Evolutionary conservation across 2,888 invertebrate species (phyloP), one percentile per base, ranked within the genome.

Genomic region (Neoitamus cyanurus): DNA sequence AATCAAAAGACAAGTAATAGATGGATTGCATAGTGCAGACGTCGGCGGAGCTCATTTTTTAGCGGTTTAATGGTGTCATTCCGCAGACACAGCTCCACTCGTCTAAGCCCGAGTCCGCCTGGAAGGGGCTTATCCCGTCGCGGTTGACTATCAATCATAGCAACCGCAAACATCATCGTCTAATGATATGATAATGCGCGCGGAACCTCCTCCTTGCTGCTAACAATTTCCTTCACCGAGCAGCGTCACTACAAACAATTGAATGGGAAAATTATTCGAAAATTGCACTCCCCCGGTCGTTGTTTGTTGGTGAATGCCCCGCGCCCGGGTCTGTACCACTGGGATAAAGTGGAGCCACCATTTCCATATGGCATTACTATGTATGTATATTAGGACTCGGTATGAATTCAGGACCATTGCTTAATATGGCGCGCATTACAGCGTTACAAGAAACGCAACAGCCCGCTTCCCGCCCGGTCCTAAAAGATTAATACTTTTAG

Each of bases 251-350:
- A 42, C 36, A 82, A 82, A 69, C 82, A 82, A 69, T 69, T 82
- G 82, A 82, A 82, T 82, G 82, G 37, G 82, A 82, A 82, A 82
- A 82, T 82, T 82, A 82, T 69, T 82, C 69, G 68, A 69, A 82
- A 82, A 82, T 82, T 82, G 82, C 82, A 82, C 15, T 34, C 82
- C 78, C 15, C 31, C 78, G 15, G 9, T 9, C 31, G 46, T 2
- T 58, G 48, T 78, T 78, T 78, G 78, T 78, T 58, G 48, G 78
- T 6, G n/a, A 9, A 46, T 31, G 58, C 11, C 73, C 15, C 34
- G 6, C 7, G 4, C 48, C 78, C 11, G 15, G 15, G 25, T 9
- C 7, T 13, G 6, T 3, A 13, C 5, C 31, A 11, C 28, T 15
- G 48, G 48, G 37, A 48, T 30, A 78, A 78, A 78, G 48, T 78